Evolutionary conservation across 2,797 vertebrate species (phyloP), one percentile per base, ranked within the genome.

Genomic region (Enteromius unitaeniatus): DNA sequence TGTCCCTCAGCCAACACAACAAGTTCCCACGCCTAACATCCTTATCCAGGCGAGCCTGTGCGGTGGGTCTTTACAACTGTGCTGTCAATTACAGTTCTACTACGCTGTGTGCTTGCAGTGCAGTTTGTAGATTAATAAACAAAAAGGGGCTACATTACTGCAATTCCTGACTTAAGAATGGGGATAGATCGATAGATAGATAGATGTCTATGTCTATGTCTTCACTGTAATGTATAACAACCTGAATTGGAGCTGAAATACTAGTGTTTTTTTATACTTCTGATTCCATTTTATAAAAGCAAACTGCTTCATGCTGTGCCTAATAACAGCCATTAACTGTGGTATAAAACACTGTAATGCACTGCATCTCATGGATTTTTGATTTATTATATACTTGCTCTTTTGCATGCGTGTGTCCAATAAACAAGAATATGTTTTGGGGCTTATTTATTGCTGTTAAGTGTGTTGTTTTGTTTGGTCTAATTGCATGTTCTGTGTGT

Each of bases 401-500:
- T 68, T 58, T 34, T 75, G 31, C 58, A 45, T 26, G 26, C 21
- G 21, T 40, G 47, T 75, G 53, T 45, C 23, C n/a, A 42, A 34
- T 13, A 19, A 45, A 69, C 13, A 0, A 37, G 11, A 45, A 64
- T 69, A 51, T 58, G 45, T 40, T 47, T 31, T 21, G 42, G 9
- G 31, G 53, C 26, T 28, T 28, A 8, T 51, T 62, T 26, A 65
- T 67, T 82, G 45, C 70, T 65, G 23, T 77, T 58, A 31, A 83
- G 51, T 65, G 70, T 70, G 42, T 45, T 69, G 40, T 79, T 77
- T 62, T 84, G 78, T 70, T 73, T 68, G 49, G n/a, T 64, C 53
- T 84, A 55, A 79, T 72, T 62, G 82, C 78, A 84, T 26, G 78
- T 86, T 79, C 68, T 67, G 67, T 79, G 69, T 82, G 86, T 69